Evolutionary conservation across 2,888 invertebrate genomes (phyloP), one percentile per base, ranked within the genome.

Genomic region (Lycophotia porphyrea): DNA sequence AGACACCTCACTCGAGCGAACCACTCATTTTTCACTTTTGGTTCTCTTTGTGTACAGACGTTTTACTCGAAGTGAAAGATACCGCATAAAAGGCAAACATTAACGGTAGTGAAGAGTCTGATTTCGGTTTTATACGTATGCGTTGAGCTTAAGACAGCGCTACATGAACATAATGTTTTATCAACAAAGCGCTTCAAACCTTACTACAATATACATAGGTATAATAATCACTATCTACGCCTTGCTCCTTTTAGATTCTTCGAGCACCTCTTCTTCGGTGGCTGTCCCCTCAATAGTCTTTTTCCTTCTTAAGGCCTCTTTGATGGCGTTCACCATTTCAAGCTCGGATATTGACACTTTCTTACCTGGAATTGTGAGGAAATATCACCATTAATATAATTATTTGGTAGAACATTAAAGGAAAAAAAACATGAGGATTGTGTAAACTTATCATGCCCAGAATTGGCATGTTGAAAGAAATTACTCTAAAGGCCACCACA

Each of bases 341-440:
- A 97, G 97, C 86, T 97, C 97, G 49, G 95, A 93, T 89, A 97
- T 96, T 83, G 97, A 97, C 85, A 97, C 93, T 94, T 97, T 98
- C 87, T 97, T 97, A 93, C 98, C 98, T 98, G 95, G 82, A 94
- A 94, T 88, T 75, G 4, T 63, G 24, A 68, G 52, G 11, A 2
- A 0, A 47, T 7, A 36, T 73, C 24, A 73, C 7, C 27, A 36
- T 3, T 34, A 34, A 55, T 34, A 55, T 31, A n/a, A 9, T n/a
- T 15, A 15, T 55, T 55, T 55, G n/a, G n/a, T 9, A 69, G 27
- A 44, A 44, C 4, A 15, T 27, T 5, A 13, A 5, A 55, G 18
- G 55, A 58, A 7, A 55, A 58, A 7, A 55, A 27, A 27, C 15
- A 27, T 27, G 52, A n/a, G 13, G n/a, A 55, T 15, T 55, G 55